Evolutionary conservation across 2,797 vertebrate species (phyloP).

Genomic region (Sebastes taczanowskii): DNA sequence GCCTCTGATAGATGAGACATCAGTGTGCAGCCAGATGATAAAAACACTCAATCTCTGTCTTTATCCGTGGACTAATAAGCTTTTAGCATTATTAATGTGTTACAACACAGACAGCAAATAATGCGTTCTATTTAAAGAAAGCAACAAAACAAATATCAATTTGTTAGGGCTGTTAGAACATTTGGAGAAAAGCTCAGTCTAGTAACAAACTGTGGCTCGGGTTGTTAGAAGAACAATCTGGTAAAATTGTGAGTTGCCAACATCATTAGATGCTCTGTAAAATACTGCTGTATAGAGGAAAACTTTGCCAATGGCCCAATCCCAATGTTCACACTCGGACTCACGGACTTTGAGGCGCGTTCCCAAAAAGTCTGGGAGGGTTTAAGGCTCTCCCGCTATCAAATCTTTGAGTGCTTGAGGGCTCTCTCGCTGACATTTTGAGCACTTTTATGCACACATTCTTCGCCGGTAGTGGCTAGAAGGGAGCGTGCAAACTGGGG

Average conservation of each 20-base stretch:
- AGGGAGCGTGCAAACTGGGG: too few relatives aligned
- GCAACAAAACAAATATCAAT: neutral
- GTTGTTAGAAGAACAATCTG: neutral
- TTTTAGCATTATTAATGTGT: conserved; percentile 7
- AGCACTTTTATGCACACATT: too few relatives aligned
- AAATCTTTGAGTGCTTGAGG: too few relatives aligned
- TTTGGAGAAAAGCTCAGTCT: neutral
- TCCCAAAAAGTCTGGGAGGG: too few relatives aligned
- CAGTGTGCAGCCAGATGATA: conserved; percentile 35
- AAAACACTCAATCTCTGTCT: conserved; percentile 30
- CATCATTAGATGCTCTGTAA: neutral
- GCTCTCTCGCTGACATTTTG: too few relatives aligned
- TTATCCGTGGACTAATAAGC: neutral
- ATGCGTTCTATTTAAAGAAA: neutral
- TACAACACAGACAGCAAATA: neutral
- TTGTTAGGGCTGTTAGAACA: neutral
- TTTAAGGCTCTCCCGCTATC: too few relatives aligned
- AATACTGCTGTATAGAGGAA: neutral
- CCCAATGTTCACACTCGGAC: too few relatives aligned
- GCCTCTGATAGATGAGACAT: conserved; percentile 58
- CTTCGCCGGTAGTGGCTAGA: too few relatives aligned
- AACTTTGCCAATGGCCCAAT: neutral
- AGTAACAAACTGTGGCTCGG: neutral
- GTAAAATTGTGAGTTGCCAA: neutral
- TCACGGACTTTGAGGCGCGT: too few relatives aligned